These are phyloP conservation scores for Gymnobelideus leadbeateri DNA, from an alignment of 2,113 vertebrate species.

Conservation along the genomic window DNA sequence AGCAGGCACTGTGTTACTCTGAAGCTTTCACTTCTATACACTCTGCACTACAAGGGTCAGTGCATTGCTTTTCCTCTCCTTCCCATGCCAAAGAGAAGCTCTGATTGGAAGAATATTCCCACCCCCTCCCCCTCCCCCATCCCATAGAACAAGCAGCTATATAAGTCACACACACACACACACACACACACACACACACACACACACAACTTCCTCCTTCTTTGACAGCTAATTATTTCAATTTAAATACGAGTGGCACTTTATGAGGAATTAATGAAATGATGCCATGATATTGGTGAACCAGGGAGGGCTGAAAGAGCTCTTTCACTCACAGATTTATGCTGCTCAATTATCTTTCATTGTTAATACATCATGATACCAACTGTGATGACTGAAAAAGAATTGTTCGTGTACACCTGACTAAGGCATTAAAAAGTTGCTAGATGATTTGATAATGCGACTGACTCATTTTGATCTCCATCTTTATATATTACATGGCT, in stretches of 20 bases:
- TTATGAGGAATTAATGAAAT: slow-evolving; percentile 77
- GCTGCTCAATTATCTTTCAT: slow-evolving; percentile 80
- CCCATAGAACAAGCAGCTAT: slow-evolving; percentile 50
- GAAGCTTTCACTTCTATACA: slow-evolving; percentile 43
- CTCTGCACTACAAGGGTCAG: slow-evolving; percentile 56
- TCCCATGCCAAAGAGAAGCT: slow-evolving; percentile 37
- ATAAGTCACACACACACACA: slow-evolving; percentile 11
- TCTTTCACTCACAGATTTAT: slow-evolving; percentile 77
- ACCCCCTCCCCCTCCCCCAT: not conserved
- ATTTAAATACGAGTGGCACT: slow-evolving; percentile 74
- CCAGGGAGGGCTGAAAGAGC: slow-evolving; percentile 73
- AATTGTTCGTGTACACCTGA: slow-evolving; percentile 80
- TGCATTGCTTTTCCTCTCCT: slow-evolving; percentile 53
- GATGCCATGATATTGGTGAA: slow-evolving; percentile 72
- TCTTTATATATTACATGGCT: slow-evolving; percentile 54
- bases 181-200: slow-evolving; percentile 3
- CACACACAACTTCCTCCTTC: slow-evolving; percentile 25
- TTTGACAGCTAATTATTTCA: slow-evolving; percentile 63
- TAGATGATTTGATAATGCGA: slow-evolving; percentile 80
- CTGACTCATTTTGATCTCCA: slow-evolving; percentile 52
- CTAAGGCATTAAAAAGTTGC: slow-evolving; percentile 74
- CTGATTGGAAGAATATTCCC: slow-evolving; percentile 67
- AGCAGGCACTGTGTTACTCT: slow-evolving; percentile 61
- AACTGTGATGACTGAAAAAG: slow-evolving; percentile 78
- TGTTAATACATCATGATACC: slow-evolving; percentile 82